phyloP scores from a whole-genome alignment of 2,888 invertebrate genomes.

The Scaptomyza flava region DNA sequence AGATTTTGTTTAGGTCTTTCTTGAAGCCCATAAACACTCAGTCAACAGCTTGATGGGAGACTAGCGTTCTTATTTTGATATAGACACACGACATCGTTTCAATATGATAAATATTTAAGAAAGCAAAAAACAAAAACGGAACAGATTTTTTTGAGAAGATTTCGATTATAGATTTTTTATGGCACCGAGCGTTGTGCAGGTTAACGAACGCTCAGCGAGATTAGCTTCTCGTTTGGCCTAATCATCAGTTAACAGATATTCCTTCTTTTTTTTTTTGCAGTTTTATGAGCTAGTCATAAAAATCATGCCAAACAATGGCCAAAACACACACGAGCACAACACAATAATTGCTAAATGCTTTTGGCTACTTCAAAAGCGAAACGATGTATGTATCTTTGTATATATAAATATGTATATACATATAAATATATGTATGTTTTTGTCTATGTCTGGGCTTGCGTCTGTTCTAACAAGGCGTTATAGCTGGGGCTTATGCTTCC shows the following conservation, averaged over 20 bases:
- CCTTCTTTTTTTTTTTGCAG: constrained; percentile 26
- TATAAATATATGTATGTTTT: neutral
- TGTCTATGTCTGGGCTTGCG: neutral
- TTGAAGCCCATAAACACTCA: constrained; percentile 62
- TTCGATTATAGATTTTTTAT: constrained; percentile 57
- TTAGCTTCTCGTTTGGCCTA: constrained; percentile 26
- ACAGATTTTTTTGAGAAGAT: constrained; percentile 33
- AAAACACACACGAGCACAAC: constrained; percentile 26
- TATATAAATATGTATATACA: neutral
- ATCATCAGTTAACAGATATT: constrained; percentile 6
- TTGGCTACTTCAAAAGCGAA: constrained; percentile 56
- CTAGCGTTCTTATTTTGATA: constrained; percentile 34
- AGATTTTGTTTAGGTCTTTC: constrained; percentile 1
- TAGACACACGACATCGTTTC: constrained; percentile 24
- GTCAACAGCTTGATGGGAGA: constrained; percentile 56
- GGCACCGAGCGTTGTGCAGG: constrained; percentile 31
- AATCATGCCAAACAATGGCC: constrained; percentile 57
- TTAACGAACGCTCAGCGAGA: constrained; percentile 59
- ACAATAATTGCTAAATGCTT: constrained; percentile 74
- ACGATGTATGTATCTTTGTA: too few species aligned
- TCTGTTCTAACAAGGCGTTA: neutral
- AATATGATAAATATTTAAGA: constrained; percentile 39
- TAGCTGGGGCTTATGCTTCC: constrained; percentile 36
- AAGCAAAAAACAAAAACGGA: constrained; percentile 41
- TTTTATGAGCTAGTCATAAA: constrained; percentile 59